Evolutionary conservation across 1,140 invertebrate species (phyloP), one percentile per base, ranked within the genome.

Genomic region (Drosophila nigromelanica): DNA sequence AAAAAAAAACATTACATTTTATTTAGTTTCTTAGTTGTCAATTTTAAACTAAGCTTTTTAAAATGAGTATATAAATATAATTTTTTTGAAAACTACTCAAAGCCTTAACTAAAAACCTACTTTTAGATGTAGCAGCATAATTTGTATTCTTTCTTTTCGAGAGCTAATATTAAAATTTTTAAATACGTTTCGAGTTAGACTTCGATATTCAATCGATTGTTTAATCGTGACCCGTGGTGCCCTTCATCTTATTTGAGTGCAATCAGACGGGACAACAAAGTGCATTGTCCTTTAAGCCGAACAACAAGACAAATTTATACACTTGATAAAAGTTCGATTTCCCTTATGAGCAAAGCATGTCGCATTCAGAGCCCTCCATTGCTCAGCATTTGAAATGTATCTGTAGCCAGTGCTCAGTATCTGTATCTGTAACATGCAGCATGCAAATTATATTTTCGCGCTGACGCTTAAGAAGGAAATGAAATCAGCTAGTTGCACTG

Each of bases 261-360:
- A 71, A 60, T 78, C 63, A 71, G 69, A 55, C 69, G 60, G 51
- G 39, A 45, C 63, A 74, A 52, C 64, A 67, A 52, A 85, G 78
- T 86, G 61, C 82, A 68, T 77, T 85, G 81, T 85, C 73, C 81
- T 58, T 47, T 52, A 52, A 70, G 55, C 54, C 47, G n/a, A 4
- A 64, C 58, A 43, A 39, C 58, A 56, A 75, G 45, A 67, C 59
- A 78, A 78, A 87, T 82, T 86, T 70, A 87, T 87, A 86, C 78
- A 87, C 75, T 86, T 86, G 81, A 86, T 82, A 81, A 78, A 76
- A 81, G 61, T 67, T 69, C 78, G 82, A 86, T 86, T 87, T 86
- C 75, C 82, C 82, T 62, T 30, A 64, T 58, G 77, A 73, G 56
- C 60, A 18, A 51, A 51, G n/a, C 45, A 43, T 51, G 63, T 30